Base-by-base conservation (phyloP, 1,140 invertebrate species). In the Dendrolimus punctatus region DNA sequence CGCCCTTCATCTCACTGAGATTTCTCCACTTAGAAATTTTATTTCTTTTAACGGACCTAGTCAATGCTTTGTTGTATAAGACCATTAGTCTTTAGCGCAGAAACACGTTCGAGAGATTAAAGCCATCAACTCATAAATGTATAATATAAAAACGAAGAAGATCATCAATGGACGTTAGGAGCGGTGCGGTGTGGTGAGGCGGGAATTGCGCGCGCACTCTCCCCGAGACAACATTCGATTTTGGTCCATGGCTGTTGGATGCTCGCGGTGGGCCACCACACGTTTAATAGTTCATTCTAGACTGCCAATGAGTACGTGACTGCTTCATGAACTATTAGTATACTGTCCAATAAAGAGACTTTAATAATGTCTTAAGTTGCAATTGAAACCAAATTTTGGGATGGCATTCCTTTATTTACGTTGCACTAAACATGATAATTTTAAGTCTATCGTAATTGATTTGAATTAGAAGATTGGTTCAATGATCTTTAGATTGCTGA, bases 211-310 rank as follows among this genome's bases (percentile, higher is more conserved):
- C 81, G 85, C 82, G 80, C 82, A 81, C 46, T 59, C 69, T 66
- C 64, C 73, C 70, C 73, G 70, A 82, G 78, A 78, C 72, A 62
- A 72, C 81, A 87, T 88, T 88, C 85, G 87, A 88, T 88, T 88
- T 88, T 88, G 85, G 85, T 88, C 84, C 85, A 87, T 81, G 83
- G 79, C 82, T 82, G 80, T 82, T 75, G 81, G 84, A 88, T 78
- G 84, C 85, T 86, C 76, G 71, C 79, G 72, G 76, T 75, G 71
- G 73, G 66, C 73, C 68, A 71, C 71, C 72, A 66, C 75, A 68
- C 73, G 68, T 82, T 86, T 83, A 80, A 83, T 84, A 83, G 76
- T 84, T 86, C 73, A 76, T 80, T 81, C 69, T 76, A 73, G 69
- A 68, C 72, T 71, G 71, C 69, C 62, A 66, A 71, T 66, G 65